Evolutionary conservation across 2,888 invertebrate species (phyloP).

Genomic region (Galerucella calmariensis): DNA sequence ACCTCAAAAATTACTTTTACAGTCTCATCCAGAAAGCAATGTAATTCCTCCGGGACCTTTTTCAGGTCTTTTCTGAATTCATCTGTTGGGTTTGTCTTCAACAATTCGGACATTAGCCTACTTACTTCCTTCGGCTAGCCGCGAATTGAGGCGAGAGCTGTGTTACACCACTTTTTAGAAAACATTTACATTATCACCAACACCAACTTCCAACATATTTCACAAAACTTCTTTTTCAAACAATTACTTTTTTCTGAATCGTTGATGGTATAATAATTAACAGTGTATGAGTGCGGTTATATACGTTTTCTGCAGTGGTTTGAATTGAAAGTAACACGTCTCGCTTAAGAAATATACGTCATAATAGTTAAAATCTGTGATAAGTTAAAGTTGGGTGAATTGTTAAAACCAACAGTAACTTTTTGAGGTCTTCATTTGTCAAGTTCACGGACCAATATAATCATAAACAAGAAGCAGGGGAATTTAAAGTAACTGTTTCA

Average conservation of each 20-base stretch:
- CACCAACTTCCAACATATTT: neutral
- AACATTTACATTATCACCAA: neutral
- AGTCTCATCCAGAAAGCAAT: constrained; percentile 67
- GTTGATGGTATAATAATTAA: too few species aligned
- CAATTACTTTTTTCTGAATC: neutral
- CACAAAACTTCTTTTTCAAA: neutral
- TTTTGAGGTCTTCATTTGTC: constrained; percentile 65
- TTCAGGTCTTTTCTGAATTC: constrained; percentile 65
- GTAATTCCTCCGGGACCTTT: constrained; percentile 63
- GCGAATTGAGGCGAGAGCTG: constrained; percentile 55
- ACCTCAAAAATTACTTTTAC: constrained; percentile 67
- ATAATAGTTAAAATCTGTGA: constrained; percentile 51
- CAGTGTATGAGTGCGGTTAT: neutral
- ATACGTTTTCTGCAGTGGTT: neutral
- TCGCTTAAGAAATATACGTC: constrained; percentile 38
- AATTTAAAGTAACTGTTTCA: neutral
- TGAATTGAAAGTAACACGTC: neutral
- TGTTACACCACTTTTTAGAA: constrained; percentile 6
- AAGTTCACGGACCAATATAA: constrained; percentile 57
- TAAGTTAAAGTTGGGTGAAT: constrained; percentile 61
- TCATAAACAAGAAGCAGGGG: constrained; percentile 52
- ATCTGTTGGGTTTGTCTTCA: constrained; percentile 64
- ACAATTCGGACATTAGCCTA: constrained; percentile 60
- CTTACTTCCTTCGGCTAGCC: constrained; percentile 49
- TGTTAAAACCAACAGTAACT: constrained; percentile 67